Evolutionary conservation across 2,113 vertebrate genomes (phyloP).

Genomic region (Noturus placidus): DNA sequence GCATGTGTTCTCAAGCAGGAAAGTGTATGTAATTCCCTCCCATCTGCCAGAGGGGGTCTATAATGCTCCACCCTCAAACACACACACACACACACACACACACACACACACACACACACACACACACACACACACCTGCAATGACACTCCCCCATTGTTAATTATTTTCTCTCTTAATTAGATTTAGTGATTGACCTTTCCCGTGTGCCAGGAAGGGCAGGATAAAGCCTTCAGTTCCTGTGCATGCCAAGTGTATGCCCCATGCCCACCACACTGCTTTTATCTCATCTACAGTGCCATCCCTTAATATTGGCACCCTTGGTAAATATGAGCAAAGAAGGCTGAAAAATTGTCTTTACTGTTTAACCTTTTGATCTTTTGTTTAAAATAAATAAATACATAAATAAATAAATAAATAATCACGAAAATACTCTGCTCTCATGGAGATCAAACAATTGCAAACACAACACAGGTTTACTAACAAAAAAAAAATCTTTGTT

Average conservation of each 20-base stretch:
- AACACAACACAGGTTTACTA: too few relatives aligned
- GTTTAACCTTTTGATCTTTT: too few relatives aligned
- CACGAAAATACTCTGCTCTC: too few relatives aligned
- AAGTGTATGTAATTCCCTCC: constrained; percentile 4
- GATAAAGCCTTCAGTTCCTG: constrained; percentile 48
- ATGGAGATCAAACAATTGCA: too few relatives aligned
- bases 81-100: constrained; percentile 4
- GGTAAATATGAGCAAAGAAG: too few relatives aligned
- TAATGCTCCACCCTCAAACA: constrained; percentile 31
- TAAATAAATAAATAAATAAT: too few relatives aligned
- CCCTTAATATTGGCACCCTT: too few relatives aligned
- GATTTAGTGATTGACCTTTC: constrained; percentile 64
- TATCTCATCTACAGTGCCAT: not conserved
- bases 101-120: constrained; percentile 36
- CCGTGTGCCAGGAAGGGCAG: constrained; percentile 52
- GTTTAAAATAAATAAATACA: too few relatives aligned
- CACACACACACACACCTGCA: constrained; percentile 16
- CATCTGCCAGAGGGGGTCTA: not conserved
- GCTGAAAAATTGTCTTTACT: too few relatives aligned
- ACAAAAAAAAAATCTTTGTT: too few relatives aligned
- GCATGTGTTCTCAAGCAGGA: not conserved
- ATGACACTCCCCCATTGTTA: constrained; percentile 56
- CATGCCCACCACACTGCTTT: not conserved
- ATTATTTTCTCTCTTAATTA: constrained; percentile 68
- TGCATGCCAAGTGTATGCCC: constrained; percentile 53